phyloP scores from a whole-genome alignment of 1,140 invertebrate species.

The Macrosteles quadrilineatus region DNA sequence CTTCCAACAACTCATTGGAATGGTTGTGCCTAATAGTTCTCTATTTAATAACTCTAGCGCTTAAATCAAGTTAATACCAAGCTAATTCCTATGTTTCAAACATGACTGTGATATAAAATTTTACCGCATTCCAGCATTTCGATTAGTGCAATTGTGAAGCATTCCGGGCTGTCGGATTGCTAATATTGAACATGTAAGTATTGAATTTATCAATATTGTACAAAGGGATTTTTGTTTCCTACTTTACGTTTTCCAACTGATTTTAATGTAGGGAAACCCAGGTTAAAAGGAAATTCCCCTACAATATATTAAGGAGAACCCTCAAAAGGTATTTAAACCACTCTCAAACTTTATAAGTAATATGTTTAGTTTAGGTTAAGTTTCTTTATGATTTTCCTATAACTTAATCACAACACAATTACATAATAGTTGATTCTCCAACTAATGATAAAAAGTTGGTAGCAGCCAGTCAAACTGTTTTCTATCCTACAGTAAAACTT shows the following conservation, averaged over 20 bases:
- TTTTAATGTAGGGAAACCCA: not conserved
- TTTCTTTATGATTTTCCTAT: too few species aligned
- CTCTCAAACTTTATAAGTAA: too few species aligned
- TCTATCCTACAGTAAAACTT: not conserved
- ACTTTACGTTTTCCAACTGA: not conserved
- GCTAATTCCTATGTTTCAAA: not conserved
- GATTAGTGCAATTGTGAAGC: not conserved
- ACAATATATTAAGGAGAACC: not conserved
- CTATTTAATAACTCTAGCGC: not conserved
- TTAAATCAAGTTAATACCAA: constrained; percentile 7
- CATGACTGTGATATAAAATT: constrained; percentile 15
- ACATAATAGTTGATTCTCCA: too few species aligned
- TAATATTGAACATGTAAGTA: not conserved
- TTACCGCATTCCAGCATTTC: not conserved
- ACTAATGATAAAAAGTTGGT: not conserved
- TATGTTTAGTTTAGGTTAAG: too few species aligned
- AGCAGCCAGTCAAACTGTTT: not conserved
- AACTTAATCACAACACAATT: too few species aligned
- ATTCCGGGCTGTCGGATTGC: not conserved
- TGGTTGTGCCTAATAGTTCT: not conserved
- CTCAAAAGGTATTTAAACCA: not conserved
- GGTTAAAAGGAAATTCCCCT: not conserved
- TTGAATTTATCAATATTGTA: not conserved
- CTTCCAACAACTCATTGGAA: not conserved
- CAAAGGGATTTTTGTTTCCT: not conserved